A percentile compares a stretch with the other conserved stretches of the same genome.
These are phyloP conservation scores for Clarias gariepinus DNA, from an alignment of 2,113 vertebrate genomes.

Conservation along the genomic window DNA sequence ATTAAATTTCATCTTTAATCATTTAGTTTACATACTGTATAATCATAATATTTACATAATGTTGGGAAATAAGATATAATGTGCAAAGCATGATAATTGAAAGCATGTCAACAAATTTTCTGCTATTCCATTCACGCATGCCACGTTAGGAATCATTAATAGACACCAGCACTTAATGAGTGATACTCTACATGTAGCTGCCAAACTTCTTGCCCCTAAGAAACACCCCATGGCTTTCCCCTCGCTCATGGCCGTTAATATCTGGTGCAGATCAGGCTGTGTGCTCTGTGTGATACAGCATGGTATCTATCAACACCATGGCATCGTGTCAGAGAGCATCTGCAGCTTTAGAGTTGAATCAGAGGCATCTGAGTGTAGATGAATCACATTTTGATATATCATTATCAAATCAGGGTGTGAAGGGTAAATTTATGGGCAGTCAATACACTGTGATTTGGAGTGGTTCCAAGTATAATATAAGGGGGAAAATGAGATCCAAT, in stretches of 20 bases:
- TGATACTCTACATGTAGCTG: slow-evolving; percentile 22
- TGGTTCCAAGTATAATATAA: background rate
- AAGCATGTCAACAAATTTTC: background rate
- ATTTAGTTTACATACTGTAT: too few relatives aligned
- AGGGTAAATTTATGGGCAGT: background rate
- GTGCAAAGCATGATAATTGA: too few relatives aligned
- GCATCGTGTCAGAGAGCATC: slow-evolving; percentile 22
- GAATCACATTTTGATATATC: background rate
- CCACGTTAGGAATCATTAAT: background rate
- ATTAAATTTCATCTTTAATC: too few relatives aligned
- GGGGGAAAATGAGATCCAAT: background rate
- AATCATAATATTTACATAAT: too few relatives aligned
- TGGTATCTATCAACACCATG: slow-evolving; percentile 47
- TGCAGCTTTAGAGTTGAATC: slow-evolving; percentile 36
- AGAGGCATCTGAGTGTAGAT: slow-evolving; percentile 4
- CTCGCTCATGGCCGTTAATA: slow-evolving; percentile 36
- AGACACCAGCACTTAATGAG: slow-evolving; percentile 10
- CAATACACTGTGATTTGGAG: background rate
- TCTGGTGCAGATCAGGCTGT: slow-evolving; percentile 35
- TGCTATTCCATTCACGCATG: background rate
- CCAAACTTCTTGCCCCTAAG: slow-evolving; percentile 30
- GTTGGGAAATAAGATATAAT: too few relatives aligned
- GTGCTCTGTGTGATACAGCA: slow-evolving; percentile 32
- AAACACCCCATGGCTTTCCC: slow-evolving; percentile 7
- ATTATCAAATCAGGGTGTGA: background rate